Evolutionary conservation across 1,140 invertebrate species (phyloP), one percentile per base, ranked within the genome.

Genomic region (Papilio machaon): DNA sequence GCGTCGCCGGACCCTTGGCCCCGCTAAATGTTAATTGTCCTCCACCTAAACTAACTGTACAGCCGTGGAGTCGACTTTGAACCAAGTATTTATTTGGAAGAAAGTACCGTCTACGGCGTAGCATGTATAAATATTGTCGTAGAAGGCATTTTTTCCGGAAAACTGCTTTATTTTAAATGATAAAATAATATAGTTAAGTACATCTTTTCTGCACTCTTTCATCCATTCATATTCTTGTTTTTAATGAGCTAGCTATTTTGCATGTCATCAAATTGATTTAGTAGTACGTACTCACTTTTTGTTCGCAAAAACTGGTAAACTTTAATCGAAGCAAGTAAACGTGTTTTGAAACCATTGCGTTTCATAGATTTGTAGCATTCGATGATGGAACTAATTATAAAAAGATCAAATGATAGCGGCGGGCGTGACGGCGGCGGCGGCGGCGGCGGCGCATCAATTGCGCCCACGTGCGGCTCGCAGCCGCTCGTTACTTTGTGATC

Each of bases 1-100:
- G 90, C 88, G 89, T 82, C 86, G 87, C 83, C 85, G 83, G 83
- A 82, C 74, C 82, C 86, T 91, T 92, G 90, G 91, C 90, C 90
- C 85, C 85, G 85, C 85, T 78, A 58, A 76, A 84, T 76, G 84
- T 89, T 91, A 90, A 91, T 90, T 91, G 88, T 87, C 83, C 84
- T 80, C 85, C 85, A 91, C 87, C 88, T 92, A 89, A 85, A 73
- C 35, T 80, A 73, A 84, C 17, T 46, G 60, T 23, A 58, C 19
- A 79, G 23, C 79, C 73, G 73, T 85, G 77, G 82, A 85, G 85
- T 77, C 52, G 80, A 10, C 17, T 54, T 5, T 73, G 11, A 38
- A 58, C 17, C 70, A 73, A 60, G 70, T 58, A 54, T 80, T 77
- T 43, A 17, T 17, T 46, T 30, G 8, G 4, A 54, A 52, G 23